A percentile compares a stretch with the other conserved stretches of the same genome.
These are phyloP conservation scores for Lithophane ornitopus DNA, from an alignment of 2,888 invertebrate genomes.

Conservation along the genomic window DNA sequence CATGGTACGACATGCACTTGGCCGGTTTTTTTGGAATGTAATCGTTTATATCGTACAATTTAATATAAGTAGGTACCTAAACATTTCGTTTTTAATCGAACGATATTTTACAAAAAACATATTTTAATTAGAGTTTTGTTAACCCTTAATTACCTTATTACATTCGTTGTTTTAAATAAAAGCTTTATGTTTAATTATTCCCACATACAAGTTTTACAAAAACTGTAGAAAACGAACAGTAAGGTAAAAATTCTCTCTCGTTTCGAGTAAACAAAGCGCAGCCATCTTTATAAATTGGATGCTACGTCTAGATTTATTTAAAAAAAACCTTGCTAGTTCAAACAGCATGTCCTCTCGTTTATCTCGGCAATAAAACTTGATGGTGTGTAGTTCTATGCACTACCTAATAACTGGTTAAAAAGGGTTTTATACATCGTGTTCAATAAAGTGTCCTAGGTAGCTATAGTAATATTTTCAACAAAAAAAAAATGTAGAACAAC, in stretches of 20 bases:
- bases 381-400: not conserved
- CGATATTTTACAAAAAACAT: too few relatives aligned
- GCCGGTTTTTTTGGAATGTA: not conserved
- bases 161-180: not conserved
- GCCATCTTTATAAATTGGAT: slow-evolving; percentile 10
- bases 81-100: not conserved
- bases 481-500: not conserved
- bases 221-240: not conserved
- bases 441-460: not conserved
- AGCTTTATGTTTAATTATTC: not conserved
- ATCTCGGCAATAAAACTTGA: not conserved
- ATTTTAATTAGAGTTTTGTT: not conserved
- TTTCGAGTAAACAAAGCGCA: not conserved
- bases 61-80: not conserved
- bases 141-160: too few relatives aligned
- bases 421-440: not conserved
- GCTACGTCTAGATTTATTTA: not conserved
- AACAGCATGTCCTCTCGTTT: not conserved
- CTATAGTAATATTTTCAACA: too few relatives aligned
- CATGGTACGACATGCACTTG: too few relatives aligned
- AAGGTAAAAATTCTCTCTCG: not conserved
- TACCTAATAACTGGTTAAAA: not conserved
- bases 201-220: not conserved
- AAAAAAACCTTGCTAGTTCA: not conserved
- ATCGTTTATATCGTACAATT: not conserved